Base-by-base conservation (phyloP, 2,113 vertebrate genomes). In the Chelonoidis abingdonii region DNA sequence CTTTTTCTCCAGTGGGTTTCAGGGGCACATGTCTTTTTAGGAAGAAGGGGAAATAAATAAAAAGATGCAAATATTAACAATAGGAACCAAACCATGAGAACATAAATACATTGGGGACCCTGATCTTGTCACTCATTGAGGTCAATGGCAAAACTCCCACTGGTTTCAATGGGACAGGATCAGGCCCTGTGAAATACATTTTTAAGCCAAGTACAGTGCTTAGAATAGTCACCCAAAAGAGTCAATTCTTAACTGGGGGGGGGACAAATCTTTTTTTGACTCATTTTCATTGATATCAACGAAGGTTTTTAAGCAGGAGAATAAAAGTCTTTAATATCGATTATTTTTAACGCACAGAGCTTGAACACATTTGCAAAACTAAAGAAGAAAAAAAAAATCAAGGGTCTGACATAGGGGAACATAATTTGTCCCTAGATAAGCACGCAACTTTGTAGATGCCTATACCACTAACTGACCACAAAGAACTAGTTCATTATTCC, bases 31-130 rank as follows among this genome's bases (percentile, higher is more conserved):
- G 94, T 87, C 94, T 96, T 97, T 97, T 94, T 49, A 86, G 87
- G 87, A 88, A 89, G 83, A 79, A 83, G 75, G 80, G 86, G 89
- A 82, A 96, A 97, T 47, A 91, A 95, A 97, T 95, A 91, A 96
- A 93, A 94, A 96, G 54, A 96, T 85, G 97, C 89, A 95, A 96
- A 90, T 84, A 96, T 97, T 96, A 97, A 83, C 92, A 90, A 87
- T 19, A 53, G 62, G 86, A 83, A 90, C 86, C 75, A 2, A 0
- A 24, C 79, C 1, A 41, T 29, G 84, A 31, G 56, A 90, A 1
- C 88, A 0, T 6, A 82, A 88, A 78, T 57, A 10, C 89, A 87
- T 1, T 78, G 29, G 62, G 0, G 88, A 89, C 90, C 90, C 93
- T 87, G 88, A 0, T 41, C 87, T 85, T 47, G 65, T 83, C 54